Evolutionary conservation across 1,140 invertebrate species (phyloP).

Genomic region (Sitophilus oryzae): DNA sequence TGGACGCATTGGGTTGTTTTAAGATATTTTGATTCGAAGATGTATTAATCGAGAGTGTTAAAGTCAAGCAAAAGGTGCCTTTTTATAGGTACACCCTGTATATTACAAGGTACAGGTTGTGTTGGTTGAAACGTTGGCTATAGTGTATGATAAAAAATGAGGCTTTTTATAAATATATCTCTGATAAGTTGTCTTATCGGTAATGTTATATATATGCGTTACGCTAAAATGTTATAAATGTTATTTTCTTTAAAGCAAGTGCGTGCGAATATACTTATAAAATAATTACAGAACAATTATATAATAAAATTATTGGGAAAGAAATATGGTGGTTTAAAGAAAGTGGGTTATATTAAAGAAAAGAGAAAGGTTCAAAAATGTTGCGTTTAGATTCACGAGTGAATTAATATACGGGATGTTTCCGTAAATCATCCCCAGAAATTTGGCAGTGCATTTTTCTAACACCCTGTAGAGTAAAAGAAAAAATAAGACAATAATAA

Average conservation of each 20-base stretch:
- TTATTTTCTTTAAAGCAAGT: neutral
- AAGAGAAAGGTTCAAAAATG: constrained; percentile 4
- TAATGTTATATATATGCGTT: no score
- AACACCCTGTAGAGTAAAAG: no score
- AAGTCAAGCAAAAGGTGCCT: neutral
- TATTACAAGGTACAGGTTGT: no score
- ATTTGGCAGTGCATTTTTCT: no score
- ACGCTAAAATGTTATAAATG: no score
- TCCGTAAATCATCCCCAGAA: no score
- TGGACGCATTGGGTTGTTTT: neutral
- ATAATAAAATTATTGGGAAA: no score
- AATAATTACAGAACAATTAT: no score
- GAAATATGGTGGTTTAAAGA: no score
- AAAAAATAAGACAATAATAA: constrained; percentile 16
- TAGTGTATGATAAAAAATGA: neutral
- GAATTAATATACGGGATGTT: neutral
- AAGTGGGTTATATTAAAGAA: no score
- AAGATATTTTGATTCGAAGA: neutral
- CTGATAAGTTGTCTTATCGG: neutral
- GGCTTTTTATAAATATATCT: neutral
- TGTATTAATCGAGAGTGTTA: neutral
- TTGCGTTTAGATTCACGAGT: constrained; percentile 15
- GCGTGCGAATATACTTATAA: no score
- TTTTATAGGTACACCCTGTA: neutral
- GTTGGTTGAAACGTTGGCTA: neutral